Evolutionary conservation across 1,140 invertebrate species (phyloP).

Genomic region (Caenorhabditis brenneri): DNA sequence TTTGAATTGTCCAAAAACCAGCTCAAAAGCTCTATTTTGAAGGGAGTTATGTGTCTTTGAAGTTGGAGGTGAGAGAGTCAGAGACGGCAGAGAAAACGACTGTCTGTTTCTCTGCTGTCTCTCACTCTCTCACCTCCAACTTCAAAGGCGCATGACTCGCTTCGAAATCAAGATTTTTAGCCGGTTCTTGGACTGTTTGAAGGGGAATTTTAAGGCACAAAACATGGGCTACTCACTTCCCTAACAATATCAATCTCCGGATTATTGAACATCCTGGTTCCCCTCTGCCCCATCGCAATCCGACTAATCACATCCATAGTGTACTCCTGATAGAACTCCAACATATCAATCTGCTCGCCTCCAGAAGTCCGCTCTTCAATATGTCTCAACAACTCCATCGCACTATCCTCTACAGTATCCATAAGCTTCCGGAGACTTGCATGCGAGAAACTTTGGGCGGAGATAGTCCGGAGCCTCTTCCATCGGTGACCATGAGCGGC

Average conservation of each 20-base stretch:
- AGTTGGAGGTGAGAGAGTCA: too few species aligned
- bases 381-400: background rate
- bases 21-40: too few species aligned
- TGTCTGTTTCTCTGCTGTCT: too few species aligned
- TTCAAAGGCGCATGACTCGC: too few species aligned
- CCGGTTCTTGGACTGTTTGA: too few species aligned
- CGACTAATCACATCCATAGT: slow-evolving; percentile 37
- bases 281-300: slow-evolving; percentile 35
- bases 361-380: background rate
- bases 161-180: too few species aligned
- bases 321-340: slow-evolving; percentile 28
- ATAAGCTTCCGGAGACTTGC: slow-evolving; percentile 70
- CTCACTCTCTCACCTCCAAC: too few species aligned
- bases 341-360: slow-evolving; percentile 5
- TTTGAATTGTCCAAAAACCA: too few species aligned
- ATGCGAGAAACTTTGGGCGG: slow-evolving; percentile 71
- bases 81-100: too few species aligned
- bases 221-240: too few species aligned
- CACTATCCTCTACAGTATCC: slow-evolving; percentile 42
- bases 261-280: background rate
- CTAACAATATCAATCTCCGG: background rate
- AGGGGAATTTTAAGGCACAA: too few species aligned
- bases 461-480: slow-evolving; percentile 71
- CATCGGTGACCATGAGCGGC: slow-evolving; percentile 61
- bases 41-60: too few species aligned